phyloP scores from a whole-genome alignment of 2,888 invertebrate species.

The Trissoscelio sp. region DNA sequence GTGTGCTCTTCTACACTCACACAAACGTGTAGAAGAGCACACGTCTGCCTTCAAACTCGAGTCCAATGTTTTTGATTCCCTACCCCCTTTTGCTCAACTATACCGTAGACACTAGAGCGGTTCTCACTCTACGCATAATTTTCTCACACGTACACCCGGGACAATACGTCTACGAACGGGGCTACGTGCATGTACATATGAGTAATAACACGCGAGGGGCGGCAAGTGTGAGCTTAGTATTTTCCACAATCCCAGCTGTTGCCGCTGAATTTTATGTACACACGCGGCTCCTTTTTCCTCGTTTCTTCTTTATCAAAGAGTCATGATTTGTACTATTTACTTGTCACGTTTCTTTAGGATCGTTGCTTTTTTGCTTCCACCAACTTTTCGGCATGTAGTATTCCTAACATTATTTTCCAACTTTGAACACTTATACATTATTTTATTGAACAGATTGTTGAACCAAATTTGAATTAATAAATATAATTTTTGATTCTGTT shows the following conservation, averaged over 20 bases:
- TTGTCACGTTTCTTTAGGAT: constrained; percentile 48
- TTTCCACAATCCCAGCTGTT: constrained; percentile 70
- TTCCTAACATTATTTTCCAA: constrained; percentile 37
- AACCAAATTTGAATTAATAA: too few relatives aligned
- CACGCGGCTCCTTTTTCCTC: constrained; percentile 62
- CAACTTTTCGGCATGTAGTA: constrained; percentile 3
- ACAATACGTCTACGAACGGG: constrained; percentile 35
- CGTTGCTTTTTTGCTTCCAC: background rate
- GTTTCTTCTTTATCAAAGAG: constrained; percentile 63
- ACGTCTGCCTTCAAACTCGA: constrained; percentile 45
- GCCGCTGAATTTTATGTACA: constrained; percentile 66
- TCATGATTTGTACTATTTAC: constrained; percentile 62
- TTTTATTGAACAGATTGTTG: too few relatives aligned
- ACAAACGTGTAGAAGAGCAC: constrained; percentile 34
- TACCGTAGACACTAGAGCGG: constrained; percentile 44
- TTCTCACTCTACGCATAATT: constrained; percentile 61
- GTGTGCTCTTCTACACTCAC: constrained; percentile 29
- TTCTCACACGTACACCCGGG: constrained; percentile 58
- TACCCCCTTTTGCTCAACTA: constrained; percentile 36
- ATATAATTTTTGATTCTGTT: too few relatives aligned
- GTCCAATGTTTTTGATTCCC: constrained; percentile 54
- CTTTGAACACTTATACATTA: too few relatives aligned
- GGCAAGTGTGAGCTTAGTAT: constrained; percentile 66
- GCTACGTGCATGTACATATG: constrained; percentile 46
- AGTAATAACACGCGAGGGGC: constrained; percentile 57